Percentiles rank a stretch among this genome's conserved stretches.
phyloP scores from a whole-genome alignment of 2,888 invertebrate genomes.

The Horisme vitalbata region DNA sequence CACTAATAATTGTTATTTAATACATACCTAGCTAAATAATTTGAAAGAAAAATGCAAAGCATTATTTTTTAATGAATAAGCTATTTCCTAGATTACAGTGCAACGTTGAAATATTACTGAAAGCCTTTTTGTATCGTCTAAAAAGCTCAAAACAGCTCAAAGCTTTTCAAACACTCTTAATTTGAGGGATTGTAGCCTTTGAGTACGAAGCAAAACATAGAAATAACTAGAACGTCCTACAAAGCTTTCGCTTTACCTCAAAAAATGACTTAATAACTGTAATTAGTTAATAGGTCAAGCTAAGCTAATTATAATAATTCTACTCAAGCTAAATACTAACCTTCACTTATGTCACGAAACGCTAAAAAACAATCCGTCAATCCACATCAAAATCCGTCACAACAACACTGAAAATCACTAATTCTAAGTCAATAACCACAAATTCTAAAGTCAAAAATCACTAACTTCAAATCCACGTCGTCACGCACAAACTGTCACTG shows the following conservation, averaged over 20 bases:
- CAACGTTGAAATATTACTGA: too few relatives aligned
- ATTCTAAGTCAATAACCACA: too few relatives aligned
- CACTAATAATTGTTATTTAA: too few relatives aligned
- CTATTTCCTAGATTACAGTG: too few relatives aligned
- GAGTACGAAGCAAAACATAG: not conserved
- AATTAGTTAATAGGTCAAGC: too few relatives aligned
- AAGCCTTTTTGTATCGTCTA: too few relatives aligned
- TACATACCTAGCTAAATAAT: too few relatives aligned
- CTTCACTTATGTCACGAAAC: conserved; percentile 29
- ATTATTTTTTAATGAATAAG: too few relatives aligned
- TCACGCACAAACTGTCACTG: conserved; percentile 34
- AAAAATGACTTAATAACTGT: too few relatives aligned
- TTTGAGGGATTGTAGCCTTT: not conserved
- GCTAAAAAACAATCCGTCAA: conserved; percentile 29
- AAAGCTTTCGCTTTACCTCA: too few relatives aligned
- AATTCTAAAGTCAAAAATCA: conserved; percentile 20
- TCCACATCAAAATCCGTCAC: conserved; percentile 38
- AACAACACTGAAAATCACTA: conserved; percentile 33
- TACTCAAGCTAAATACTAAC: conserved; percentile 24
- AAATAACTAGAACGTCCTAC: not conserved
- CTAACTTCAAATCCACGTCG: conserved; percentile 6
- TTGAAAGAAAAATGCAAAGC: too few relatives aligned
- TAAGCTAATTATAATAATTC: not conserved
- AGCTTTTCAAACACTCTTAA: not conserved
- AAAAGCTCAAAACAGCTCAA: too few relatives aligned